phyloP scores from a whole-genome alignment of 2,888 invertebrate species.

The Xestia sexstrigata region DNA sequence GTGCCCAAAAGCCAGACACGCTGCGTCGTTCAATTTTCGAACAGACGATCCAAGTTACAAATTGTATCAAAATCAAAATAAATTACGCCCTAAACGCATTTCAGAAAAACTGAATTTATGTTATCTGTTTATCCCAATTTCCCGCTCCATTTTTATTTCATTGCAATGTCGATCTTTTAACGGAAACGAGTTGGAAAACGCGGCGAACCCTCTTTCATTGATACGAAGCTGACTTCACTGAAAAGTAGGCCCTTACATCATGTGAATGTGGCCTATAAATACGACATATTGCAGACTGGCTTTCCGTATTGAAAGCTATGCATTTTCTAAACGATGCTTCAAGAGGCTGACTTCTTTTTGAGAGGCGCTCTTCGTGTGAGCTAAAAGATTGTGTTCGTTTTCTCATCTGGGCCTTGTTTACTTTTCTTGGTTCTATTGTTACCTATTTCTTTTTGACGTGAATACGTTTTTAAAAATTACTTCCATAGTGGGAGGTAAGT shows the following conservation, averaged over 20 bases:
- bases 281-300: slow-evolving; percentile 29
- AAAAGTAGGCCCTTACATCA: slow-evolving; percentile 27
- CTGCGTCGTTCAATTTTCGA: slow-evolving; percentile 13
- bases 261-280: slow-evolving; percentile 47
- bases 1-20: slow-evolving; percentile 1
- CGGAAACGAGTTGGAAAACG: slow-evolving; percentile 21
- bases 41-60: background rate
- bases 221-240: slow-evolving; percentile 6
- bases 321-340: slow-evolving; percentile 48
- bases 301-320: slow-evolving; percentile 50
- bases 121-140: background rate
- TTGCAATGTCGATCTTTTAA: background rate
- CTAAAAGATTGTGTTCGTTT: slow-evolving; percentile 23
- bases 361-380: slow-evolving; percentile 19
- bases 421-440: slow-evolving; percentile 3
- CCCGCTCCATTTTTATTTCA: background rate
- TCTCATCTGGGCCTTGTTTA: slow-evolving; percentile 21
- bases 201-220: background rate
- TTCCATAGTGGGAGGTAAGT: too few species aligned
- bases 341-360: slow-evolving; percentile 35
- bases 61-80: background rate
- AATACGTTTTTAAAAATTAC: too few species aligned
- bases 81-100: background rate
- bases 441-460: background rate
- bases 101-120: background rate